These are phyloP conservation scores for Eudasyphora cyanicolor DNA, from an alignment of 2,888 invertebrate species.

Conservation along the genomic window DNA sequence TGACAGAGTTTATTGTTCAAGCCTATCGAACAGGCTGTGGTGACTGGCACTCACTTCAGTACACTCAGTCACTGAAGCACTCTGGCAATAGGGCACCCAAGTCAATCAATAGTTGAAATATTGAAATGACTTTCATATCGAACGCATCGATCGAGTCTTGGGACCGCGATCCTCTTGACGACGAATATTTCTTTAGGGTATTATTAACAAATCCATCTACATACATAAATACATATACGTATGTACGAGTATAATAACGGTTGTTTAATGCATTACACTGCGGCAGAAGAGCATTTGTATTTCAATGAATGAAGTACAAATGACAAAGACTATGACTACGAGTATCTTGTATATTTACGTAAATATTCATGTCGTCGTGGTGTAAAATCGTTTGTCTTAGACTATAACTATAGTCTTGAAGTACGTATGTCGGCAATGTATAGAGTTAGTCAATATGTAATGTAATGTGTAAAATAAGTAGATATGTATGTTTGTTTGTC, in stretches of 20 bases:
- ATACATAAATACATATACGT: not conserved
- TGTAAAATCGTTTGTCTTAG: too few relatives aligned
- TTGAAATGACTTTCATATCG: conserved; percentile 20
- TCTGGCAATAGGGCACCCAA: not conserved
- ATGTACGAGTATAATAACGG: conserved; percentile 41
- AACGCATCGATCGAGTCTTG: not conserved
- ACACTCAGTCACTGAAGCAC: too few relatives aligned
- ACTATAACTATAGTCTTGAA: too few relatives aligned
- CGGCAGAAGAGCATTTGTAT: not conserved
- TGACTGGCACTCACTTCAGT: not conserved
- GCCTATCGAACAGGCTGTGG: not conserved
- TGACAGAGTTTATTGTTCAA: too few relatives aligned
- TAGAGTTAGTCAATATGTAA: not conserved
- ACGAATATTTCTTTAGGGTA: conserved; percentile 24
- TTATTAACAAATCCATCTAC: conserved; percentile 25
- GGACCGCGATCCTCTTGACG: conserved; percentile 2
- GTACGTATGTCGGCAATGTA: not conserved
- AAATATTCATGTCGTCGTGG: conserved; percentile 54
- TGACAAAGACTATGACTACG: too few relatives aligned
- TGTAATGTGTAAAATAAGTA: not conserved
- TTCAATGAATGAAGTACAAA: conserved; percentile 13
- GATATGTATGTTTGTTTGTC: not conserved
- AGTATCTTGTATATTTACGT: conserved; percentile 42
- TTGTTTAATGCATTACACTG: conserved; percentile 25
- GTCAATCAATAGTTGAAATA: conserved; percentile 40